Conservation (phyloP, 92 coral and sea anemone genomes). For the Epizoanthus stellaris region DNA sequence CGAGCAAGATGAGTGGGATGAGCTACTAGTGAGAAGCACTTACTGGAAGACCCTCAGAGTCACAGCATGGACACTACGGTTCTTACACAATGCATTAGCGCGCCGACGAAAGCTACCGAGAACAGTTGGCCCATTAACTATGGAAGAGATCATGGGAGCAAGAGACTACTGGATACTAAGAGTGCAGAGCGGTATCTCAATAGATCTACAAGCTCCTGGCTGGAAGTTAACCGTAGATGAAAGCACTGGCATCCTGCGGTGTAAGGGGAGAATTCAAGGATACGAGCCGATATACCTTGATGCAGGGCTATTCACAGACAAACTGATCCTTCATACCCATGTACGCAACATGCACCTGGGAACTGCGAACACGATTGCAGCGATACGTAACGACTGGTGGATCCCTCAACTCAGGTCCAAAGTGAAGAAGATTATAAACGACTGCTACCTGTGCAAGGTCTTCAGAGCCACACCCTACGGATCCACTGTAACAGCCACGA, state of each 20-base stretch:
- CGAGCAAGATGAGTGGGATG: too few species aligned
- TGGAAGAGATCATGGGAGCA: constrained; percentile 51
- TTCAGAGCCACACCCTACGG: constrained; percentile 51
- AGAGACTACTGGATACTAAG: constrained; percentile 51
- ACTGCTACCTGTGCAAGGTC: constrained; percentile 61
- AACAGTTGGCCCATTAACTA: constrained; percentile 54
- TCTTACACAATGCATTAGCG: constrained; percentile 51
- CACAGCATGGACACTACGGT: neutral
- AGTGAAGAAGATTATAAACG: constrained; percentile 56
- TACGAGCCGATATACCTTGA: constrained; percentile 56
- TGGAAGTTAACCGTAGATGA: constrained; percentile 39
- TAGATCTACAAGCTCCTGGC: constrained; percentile 43
- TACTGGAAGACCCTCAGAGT: too few species aligned
- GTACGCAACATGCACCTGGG: constrained; percentile 41
- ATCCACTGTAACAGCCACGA: constrained; percentile 42
- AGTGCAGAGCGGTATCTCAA: constrained; percentile 33
- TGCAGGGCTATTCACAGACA: constrained; percentile 30
- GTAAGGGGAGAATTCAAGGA: constrained; percentile 45
- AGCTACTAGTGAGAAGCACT: too few species aligned
- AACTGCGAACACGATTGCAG: constrained; percentile 47
- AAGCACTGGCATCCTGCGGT: constrained; percentile 47
- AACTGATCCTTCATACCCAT: constrained; percentile 28
- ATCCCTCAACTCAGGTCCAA: constrained; percentile 40
- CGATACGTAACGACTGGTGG: constrained; percentile 47
- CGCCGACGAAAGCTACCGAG: constrained; percentile 7